Conservation (phyloP, 2,113 vertebrate species). For the Enhydra lutris region DNA sequence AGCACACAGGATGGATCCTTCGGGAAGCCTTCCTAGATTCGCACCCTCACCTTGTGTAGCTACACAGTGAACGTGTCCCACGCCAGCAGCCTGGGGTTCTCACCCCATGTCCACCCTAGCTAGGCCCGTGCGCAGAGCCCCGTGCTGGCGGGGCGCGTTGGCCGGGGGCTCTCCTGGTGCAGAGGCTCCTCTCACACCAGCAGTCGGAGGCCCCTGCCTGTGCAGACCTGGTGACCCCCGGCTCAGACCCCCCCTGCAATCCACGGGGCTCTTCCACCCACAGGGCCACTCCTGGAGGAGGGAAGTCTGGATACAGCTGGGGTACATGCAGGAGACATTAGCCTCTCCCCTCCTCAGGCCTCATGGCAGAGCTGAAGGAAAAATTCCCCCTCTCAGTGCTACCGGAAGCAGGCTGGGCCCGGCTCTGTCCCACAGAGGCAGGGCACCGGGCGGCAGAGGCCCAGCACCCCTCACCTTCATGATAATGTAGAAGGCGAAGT, state of each 20-base stretch:
- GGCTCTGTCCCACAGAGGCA: not conserved
- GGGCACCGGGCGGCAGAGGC: not conserved
- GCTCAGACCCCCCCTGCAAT: not conserved
- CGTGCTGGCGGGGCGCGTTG: no score
- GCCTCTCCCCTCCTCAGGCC: not conserved
- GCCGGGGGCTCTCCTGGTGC: not conserved
- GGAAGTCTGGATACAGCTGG: not conserved
- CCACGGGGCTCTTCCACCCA: not conserved
- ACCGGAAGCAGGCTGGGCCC: not conserved
- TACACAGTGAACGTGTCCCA: not conserved
- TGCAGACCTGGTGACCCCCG: not conserved
- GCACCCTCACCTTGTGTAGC: not conserved
- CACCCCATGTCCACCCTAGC: not conserved
- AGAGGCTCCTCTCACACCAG: not conserved
- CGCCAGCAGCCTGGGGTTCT: not conserved
- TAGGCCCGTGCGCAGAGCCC: not conserved
- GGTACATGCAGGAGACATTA: not conserved
- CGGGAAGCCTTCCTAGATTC: not conserved
- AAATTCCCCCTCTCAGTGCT: not conserved
- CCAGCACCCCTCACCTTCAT: slow-evolving; percentile 90
- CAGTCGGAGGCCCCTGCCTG: not conserved
- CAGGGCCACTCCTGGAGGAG: not conserved
- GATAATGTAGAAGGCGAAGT: slow-evolving; percentile 99
- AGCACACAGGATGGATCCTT: not conserved
- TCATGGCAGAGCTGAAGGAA: not conserved